Evolutionary conservation across 2,113 vertebrate genomes (phyloP).

Genomic region (Aleadryas rufinucha): DNA sequence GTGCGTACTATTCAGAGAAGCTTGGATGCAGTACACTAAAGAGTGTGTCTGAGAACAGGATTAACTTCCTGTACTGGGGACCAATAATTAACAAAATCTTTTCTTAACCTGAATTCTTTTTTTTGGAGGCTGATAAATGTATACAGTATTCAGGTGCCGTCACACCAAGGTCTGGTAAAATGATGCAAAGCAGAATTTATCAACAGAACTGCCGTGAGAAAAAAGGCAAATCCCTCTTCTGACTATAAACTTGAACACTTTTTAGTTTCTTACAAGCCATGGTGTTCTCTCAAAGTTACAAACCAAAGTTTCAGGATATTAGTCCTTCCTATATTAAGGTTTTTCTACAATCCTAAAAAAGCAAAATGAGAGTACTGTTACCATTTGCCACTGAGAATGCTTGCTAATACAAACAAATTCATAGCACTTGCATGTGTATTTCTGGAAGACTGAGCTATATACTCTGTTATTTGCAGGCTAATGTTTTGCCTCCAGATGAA

Average conservation of each 20-base stretch:
- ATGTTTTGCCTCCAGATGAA: slow-evolving; percentile 23
- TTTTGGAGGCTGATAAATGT: neutral
- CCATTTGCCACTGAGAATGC: neutral
- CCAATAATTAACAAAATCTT: neutral
- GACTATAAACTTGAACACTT: neutral
- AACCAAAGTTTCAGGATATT: neutral
- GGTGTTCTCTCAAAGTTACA: neutral
- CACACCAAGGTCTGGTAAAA: neutral
- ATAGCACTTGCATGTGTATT: slow-evolving; percentile 16
- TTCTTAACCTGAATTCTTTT: neutral
- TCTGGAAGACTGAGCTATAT: slow-evolving; percentile 26
- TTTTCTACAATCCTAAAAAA: neutral
- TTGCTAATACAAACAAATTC: neutral
- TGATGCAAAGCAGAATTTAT: neutral
- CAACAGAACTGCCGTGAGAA: neutral
- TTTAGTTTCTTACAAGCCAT: neutral
- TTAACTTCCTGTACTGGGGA: neutral
- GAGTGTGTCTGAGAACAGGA: neutral
- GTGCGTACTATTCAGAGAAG: fast-evolving
- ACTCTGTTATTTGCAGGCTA: slow-evolving; percentile 35
- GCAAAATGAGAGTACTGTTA: neutral
- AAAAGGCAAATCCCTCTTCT: neutral
- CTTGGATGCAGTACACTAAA: neutral
- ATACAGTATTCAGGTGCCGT: neutral
- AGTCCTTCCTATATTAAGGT: neutral